Base-by-base conservation (phyloP, 2,113 vertebrate species). In the Ranitomeya imitator region DNA sequence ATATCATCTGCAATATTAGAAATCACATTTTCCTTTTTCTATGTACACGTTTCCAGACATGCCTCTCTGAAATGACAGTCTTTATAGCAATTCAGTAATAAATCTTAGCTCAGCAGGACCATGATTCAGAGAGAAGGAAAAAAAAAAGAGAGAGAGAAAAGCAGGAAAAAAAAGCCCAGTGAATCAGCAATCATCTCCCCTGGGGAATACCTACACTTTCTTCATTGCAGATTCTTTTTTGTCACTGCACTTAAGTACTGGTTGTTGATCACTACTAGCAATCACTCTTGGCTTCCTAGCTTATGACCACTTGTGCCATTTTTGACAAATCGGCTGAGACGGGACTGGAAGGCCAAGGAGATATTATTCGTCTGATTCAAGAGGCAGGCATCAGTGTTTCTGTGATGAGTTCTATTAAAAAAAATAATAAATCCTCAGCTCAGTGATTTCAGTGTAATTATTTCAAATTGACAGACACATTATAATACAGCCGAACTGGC, bases 321-420 rank as follows among this genome's bases (percentile, higher is more conserved):
- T 85, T 45, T 89, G 87, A 89, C 74, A 89, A 89, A 85, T 89
- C 73, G 87, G 81, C 71, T 59, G 51, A 89, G 87, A 77, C 69
- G 73, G 69, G 71, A 88, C 87, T 83, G 71, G 78, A 88, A 88
- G 87, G 87, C 87, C 87, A 77, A 73, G 57, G 23, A 89, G 87
- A 89, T 85, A 89, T 88, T 83, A 88, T 89, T 89, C 85, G 87
- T 89, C 81, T 89, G 87, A 89, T 89, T 89, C 87, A 85, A 89
- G 87, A 89, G 87, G 87, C 82, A 89, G 87, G 54, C 87, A 85
- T 85, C 73, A 89, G 81, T 85, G 82, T 85, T 76, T 67, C 81
- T 78, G 69, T 89, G 87, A 89, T 89, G 87, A 89, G 87, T 89
- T 89, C 87, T 82, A 89, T 89, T 89, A 89, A 89, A 89, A 89